These are phyloP conservation scores for Parelbella ahira DNA, from an alignment of 2,888 invertebrate species.

Conservation along the genomic window DNA sequence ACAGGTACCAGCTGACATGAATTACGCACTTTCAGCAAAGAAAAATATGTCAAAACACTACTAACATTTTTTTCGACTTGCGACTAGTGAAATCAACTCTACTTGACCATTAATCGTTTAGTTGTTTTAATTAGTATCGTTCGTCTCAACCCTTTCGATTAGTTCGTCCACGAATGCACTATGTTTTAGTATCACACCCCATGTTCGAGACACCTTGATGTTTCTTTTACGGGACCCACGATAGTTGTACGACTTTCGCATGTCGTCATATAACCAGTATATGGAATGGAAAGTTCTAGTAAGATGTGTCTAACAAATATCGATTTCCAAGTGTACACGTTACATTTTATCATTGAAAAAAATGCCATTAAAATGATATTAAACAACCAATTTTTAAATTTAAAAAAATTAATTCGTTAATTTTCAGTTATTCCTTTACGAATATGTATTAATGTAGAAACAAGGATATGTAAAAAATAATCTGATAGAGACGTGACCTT, in stretches of 20 bases:
- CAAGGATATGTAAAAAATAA: no score
- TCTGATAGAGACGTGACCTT: slow-evolving; percentile 34
- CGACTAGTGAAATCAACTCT: slow-evolving; percentile 82
- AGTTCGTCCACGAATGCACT: slow-evolving; percentile 74
- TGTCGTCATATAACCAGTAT: slow-evolving; percentile 64
- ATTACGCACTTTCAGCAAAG: slow-evolving; percentile 82
- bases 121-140: slow-evolving; percentile 58
- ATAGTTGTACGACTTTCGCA: slow-evolving; percentile 42
- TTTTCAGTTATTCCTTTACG: no score
- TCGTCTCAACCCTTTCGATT: slow-evolving; percentile 60
- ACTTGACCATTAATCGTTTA: slow-evolving; percentile 78
- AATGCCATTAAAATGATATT: slow-evolving; percentile 55
- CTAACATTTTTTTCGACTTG: slow-evolving; percentile 78
- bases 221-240: slow-evolving; percentile 39
- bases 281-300: slow-evolving; percentile 56
- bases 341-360: slow-evolving; percentile 50
- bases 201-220: slow-evolving; percentile 61
- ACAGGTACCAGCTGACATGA: slow-evolving; percentile 79
- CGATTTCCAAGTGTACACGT: slow-evolving; percentile 52
- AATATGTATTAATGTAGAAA: no score
- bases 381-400: slow-evolving; percentile 66
- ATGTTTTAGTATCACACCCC: slow-evolving; percentile 72
- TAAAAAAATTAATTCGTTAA: no score
- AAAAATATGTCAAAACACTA: slow-evolving; percentile 82
- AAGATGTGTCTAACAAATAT: slow-evolving; percentile 33